Evolutionary conservation across 2,888 invertebrate genomes (phyloP).

Genomic region (Tanypteryx hageni): DNA sequence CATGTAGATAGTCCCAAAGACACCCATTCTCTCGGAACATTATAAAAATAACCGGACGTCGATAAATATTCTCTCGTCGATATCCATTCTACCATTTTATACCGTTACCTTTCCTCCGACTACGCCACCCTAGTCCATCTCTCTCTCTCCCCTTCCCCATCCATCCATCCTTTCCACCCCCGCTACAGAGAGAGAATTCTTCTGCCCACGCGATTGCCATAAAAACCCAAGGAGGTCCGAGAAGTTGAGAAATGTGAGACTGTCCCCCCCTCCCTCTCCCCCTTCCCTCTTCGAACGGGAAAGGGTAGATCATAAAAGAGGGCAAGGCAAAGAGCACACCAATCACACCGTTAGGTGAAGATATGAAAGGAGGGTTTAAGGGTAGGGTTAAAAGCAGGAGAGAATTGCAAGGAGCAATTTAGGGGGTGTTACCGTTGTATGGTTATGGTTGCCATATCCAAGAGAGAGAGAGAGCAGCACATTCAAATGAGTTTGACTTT

Average conservation of each 20-base stretch:
- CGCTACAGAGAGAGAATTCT: background rate
- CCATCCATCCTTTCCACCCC: conserved; percentile 4
- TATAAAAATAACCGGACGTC: background rate
- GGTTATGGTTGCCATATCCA: background rate
- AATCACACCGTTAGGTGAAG: background rate
- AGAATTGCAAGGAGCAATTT: conserved; percentile 1
- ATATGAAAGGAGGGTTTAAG: background rate
- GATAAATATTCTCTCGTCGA: background rate
- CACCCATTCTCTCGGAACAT: background rate
- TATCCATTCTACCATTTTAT: background rate
- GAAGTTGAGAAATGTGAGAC: background rate
- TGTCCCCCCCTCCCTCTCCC: background rate
- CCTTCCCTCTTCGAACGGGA: background rate
- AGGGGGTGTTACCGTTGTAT: background rate
- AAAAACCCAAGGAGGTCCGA: conserved; percentile 34
- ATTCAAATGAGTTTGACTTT: background rate
- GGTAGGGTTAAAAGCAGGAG: background rate
- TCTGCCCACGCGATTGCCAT: conserved; percentile 39
- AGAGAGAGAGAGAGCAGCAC: background rate
- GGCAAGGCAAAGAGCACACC: background rate
- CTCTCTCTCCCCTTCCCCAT: no score
- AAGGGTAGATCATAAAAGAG: conserved; percentile 25
- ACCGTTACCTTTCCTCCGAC: conserved; percentile 25
- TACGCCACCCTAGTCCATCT: background rate
- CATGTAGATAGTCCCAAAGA: background rate